phyloP scores from a whole-genome alignment of 2,113 vertebrate genomes.

The Gavia stellata region DNA sequence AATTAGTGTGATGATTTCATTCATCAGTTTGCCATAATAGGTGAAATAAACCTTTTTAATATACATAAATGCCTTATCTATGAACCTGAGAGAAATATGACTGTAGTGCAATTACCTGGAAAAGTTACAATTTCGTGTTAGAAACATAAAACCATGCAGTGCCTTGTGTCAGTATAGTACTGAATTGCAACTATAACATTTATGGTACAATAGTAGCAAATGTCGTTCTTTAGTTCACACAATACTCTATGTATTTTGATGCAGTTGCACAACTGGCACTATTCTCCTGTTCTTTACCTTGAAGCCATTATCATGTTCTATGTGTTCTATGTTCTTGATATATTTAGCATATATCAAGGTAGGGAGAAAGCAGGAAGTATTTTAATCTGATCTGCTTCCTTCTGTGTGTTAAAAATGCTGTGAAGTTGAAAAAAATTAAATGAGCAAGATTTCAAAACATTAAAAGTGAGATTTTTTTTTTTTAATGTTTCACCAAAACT shows the following conservation, averaged over 20 bases:
- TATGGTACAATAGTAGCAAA: neutral
- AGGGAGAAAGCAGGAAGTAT: neutral
- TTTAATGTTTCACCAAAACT: neutral
- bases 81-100: neutral
- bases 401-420: neutral
- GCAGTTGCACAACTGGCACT: neutral
- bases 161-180: neutral
- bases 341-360: neutral
- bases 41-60: neutral
- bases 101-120: neutral
- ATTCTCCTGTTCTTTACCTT: neutral
- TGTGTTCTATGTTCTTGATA: neutral
- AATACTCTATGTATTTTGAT: neutral
- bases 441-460: neutral
- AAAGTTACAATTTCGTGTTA: neutral
- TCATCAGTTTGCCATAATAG: constrained; percentile 14
- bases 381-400: neutral
- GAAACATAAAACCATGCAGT: neutral
- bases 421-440: neutral
- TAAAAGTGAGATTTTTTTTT: neutral
- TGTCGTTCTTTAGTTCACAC: neutral
- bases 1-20: neutral
- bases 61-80: neutral
- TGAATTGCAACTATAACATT: neutral
- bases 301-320: neutral